Conservation (phyloP, 2,888 invertebrate species). For the Neocrepidodera transversa region DNA sequence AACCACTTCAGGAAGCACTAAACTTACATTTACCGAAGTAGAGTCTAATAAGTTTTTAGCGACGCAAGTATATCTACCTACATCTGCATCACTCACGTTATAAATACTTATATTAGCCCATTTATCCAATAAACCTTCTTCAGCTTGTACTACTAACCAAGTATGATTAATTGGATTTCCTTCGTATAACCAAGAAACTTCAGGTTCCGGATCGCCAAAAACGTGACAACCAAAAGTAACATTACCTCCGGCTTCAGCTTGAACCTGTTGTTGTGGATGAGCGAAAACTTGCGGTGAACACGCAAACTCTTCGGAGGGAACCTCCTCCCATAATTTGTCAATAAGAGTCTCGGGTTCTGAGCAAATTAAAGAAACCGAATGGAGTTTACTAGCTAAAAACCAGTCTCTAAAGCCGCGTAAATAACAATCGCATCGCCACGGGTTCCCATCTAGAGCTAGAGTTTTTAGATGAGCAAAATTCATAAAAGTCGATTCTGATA, state of each 20-base stretch:
- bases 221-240: constrained; percentile 83
- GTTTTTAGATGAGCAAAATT: constrained; percentile 81
- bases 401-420: constrained; percentile 83
- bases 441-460: constrained; percentile 82
- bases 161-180: constrained; percentile 69
- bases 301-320: constrained; percentile 78
- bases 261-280: constrained; percentile 56
- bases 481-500: constrained; percentile 72
- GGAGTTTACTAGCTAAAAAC: constrained; percentile 79
- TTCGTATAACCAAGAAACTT: constrained; percentile 83
- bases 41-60: constrained; percentile 73
- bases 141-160: constrained; percentile 60
- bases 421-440: constrained; percentile 90
- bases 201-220: constrained; percentile 83
- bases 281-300: constrained; percentile 76
- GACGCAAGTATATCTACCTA: constrained; percentile 85
- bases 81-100: constrained; percentile 81
- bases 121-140: constrained; percentile 60
- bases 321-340: constrained; percentile 78
- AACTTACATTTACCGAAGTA: constrained; percentile 68
- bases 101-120: constrained; percentile 86
- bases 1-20: constrained; percentile 72
- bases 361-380: constrained; percentile 75
- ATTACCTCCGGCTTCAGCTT: constrained; percentile 83
- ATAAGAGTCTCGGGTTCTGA: constrained; percentile 74